Base-by-base conservation (phyloP, 2,888 invertebrate genomes). In the Diadegma fenestrale region DNA sequence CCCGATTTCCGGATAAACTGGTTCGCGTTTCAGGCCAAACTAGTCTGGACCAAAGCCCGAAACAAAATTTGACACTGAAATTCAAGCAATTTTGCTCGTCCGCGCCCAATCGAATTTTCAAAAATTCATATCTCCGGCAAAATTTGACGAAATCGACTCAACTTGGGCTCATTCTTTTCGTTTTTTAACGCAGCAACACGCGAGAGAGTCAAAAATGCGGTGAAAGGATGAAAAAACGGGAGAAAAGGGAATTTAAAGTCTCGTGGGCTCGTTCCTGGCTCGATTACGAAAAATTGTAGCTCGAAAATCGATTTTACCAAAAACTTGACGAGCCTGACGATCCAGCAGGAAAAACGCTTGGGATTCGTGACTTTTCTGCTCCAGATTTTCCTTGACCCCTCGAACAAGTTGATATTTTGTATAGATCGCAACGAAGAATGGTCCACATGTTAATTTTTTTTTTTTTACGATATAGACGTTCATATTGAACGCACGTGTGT, bases 401-500 rank as follows among this genome's bases (percentile, higher is more conserved):
- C 0, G 10, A 22, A 7, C 54, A 54, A 54, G 54, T 54, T 54
- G 54, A 54, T 54, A 22, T 54, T 54, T 54, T 22, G 54, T 48
- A 26, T 0, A 48, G 30, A 12, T 4, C n/a, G 4, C 14, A 5
- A 33, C n/a, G n/a, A n/a, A 45, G 10, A 41, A 61, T 10, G 43
- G 41, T 19, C 17, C 43, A 26, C 54, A 72, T 72, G 51, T 54
- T 12, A 2, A 2, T 37, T 51, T 66, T 48, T 45, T 45, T 37
- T 45, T 45, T 43, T n/a, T n/a, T n/a, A n/a, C 12, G n/a, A 45
- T 22, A 58, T 7, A 45, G 43, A 77, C 66, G 41, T 81, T 85
- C 84, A 81, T 73, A 78, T 85, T 85, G 81, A 54, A 68, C 68
- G 73, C 81, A 85, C 78, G 84, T 85, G 84, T 85, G 84, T 85